These are phyloP conservation scores for Tachina lurida DNA, from an alignment of 2,888 invertebrate genomes.

Conservation along the genomic window DNA sequence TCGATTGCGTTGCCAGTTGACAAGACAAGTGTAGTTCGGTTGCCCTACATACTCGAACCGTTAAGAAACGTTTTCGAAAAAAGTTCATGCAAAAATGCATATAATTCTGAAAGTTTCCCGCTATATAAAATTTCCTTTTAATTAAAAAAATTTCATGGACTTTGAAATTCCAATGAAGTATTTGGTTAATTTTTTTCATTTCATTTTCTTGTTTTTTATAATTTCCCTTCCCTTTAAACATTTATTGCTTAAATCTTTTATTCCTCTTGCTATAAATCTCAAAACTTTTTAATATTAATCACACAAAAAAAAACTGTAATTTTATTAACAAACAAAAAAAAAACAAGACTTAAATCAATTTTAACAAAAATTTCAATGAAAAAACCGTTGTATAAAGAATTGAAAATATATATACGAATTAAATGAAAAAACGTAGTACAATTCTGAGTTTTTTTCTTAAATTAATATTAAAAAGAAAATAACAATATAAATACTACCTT, in stretches of 20 bases:
- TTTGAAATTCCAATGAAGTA: background rate
- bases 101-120: too few relatives aligned
- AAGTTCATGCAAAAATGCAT: too few relatives aligned
- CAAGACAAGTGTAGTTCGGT: too few relatives aligned
- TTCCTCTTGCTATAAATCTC: constrained; percentile 18
- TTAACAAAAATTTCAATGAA: constrained; percentile 54
- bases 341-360: constrained; percentile 58
- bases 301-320: constrained; percentile 36
- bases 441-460: constrained; percentile 71
- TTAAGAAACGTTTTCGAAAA: too few relatives aligned
- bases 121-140: too few relatives aligned
- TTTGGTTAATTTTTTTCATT: background rate
- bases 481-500: constrained; percentile 37
- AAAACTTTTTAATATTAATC: constrained; percentile 27
- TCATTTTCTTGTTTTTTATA: background rate
- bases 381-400: constrained; percentile 63
- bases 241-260: background rate
- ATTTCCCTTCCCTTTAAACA: background rate
- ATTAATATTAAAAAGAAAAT: constrained; percentile 34
- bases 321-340: constrained; percentile 42
- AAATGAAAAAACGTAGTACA: constrained; percentile 71
- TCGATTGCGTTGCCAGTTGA: too few relatives aligned
- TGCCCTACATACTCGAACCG: too few relatives aligned
- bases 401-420: constrained; percentile 60
- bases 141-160: too few relatives aligned